Evolutionary conservation across 1,140 invertebrate species (phyloP).

Genomic region (Drosophila pallidifrons): DNA sequence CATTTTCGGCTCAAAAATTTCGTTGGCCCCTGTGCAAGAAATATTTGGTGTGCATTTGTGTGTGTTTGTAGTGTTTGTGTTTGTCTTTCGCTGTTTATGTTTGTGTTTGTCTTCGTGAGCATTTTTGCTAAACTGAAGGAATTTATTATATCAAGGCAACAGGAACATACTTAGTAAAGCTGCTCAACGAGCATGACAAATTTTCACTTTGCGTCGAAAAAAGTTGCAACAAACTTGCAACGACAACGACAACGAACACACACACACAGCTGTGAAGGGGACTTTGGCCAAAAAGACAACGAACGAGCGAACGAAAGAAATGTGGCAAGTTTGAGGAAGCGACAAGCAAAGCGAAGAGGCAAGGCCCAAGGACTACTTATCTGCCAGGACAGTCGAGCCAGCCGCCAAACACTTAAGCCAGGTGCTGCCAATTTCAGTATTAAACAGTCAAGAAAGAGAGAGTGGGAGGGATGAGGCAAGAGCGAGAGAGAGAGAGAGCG

Average conservation of each 20-base stretch:
- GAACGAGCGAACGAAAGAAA: conserved; percentile 19
- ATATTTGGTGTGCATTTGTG: conserved; percentile 68
- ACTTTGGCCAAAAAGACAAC: conserved; percentile 27
- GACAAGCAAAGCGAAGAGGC: conserved; percentile 21
- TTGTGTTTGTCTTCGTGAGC: conserved; percentile 66
- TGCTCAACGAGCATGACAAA: conserved; percentile 78
- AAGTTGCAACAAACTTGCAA: conserved; percentile 78
- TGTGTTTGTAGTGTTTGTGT: conserved; percentile 61
- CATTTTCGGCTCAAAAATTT: conserved; percentile 26
- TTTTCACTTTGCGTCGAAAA: conserved; percentile 75
- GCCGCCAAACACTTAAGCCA: conserved; percentile 67
- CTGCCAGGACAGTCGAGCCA: conserved; percentile 56
- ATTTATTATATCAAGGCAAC: conserved; percentile 72
- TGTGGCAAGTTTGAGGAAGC: conserved; percentile 24
- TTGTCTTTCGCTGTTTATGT: conserved; percentile 38
- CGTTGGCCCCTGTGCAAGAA: background rate
- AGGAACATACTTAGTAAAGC: conserved; percentile 49
- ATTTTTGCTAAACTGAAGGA: conserved; percentile 76
- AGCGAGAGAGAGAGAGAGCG: background rate
- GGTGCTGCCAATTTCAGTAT: conserved; percentile 79
- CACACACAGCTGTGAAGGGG: conserved; percentile 10
- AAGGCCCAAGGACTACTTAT: conserved; percentile 68
- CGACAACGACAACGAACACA: conserved; percentile 14
- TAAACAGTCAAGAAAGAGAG: conserved; percentile 53
- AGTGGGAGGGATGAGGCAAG: background rate